These are phyloP conservation scores for Amiota communis DNA, from an alignment of 2,888 invertebrate genomes.

Conservation along the genomic window DNA sequence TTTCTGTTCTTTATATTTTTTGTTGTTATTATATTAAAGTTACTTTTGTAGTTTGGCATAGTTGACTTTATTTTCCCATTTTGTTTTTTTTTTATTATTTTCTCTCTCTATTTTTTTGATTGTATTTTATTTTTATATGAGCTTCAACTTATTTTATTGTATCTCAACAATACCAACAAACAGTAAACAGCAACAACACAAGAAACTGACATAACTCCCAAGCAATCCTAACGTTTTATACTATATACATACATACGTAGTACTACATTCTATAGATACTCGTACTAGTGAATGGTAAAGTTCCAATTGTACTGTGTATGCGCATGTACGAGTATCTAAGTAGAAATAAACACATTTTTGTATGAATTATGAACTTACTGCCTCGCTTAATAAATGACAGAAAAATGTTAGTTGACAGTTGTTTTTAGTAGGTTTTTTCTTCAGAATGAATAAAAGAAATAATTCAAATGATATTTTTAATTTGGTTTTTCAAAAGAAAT, in stretches of 20 bases:
- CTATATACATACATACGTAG: no score
- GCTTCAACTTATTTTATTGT: slow-evolving; percentile 20
- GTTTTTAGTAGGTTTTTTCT: neutral
- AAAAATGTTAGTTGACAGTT: slow-evolving; percentile 15
- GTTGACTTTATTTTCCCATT: slow-evolving; percentile 59
- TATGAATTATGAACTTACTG: slow-evolving; percentile 17
- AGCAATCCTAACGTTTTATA: slow-evolving; percentile 45
- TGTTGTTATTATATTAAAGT: slow-evolving; percentile 31
- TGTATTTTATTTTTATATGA: neutral
- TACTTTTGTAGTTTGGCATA: slow-evolving; percentile 48
- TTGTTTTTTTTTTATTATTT: slow-evolving; percentile 44
- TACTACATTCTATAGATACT: no score
- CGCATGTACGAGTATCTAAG: slow-evolving; percentile 16
- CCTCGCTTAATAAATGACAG: neutral
- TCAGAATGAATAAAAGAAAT: no score
- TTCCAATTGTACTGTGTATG: slow-evolving; percentile 35
- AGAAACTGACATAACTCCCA: neutral
- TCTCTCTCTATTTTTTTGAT: neutral
- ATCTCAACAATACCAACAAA: neutral
- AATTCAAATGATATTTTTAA: no score
- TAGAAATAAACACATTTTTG: neutral
- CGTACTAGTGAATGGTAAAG: no score
- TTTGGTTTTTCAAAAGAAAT: no score
- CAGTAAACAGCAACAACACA: neutral
- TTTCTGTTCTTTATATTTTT: neutral